Evolutionary conservation across 2,113 vertebrate species (phyloP).

Genomic region (Diadophis punctatus): DNA sequence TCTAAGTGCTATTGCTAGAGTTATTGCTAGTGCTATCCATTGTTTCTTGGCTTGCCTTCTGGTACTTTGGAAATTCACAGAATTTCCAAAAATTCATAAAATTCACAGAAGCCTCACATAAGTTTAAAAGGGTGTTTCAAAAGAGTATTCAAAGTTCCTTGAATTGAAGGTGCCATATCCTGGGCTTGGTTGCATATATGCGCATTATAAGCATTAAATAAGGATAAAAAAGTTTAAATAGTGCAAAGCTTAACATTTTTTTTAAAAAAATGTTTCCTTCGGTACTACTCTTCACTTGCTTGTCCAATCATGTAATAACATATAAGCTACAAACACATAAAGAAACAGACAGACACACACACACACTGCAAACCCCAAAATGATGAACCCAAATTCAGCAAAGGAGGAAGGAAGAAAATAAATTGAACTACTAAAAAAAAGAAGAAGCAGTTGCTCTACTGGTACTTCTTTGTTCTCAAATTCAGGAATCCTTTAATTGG

Average conservation of each 20-base stretch:
- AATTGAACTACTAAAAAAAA: slow-evolving; percentile 41
- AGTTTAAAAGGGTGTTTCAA: background rate
- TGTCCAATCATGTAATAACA: slow-evolving; percentile 29
- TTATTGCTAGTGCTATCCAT: too few species aligned
- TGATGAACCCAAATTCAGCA: slow-evolving; percentile 45
- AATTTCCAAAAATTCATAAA: background rate
- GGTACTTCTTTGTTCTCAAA: slow-evolving; percentile 56
- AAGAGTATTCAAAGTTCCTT: slow-evolving; percentile 6
- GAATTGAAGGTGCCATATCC: background rate
- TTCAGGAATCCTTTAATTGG: slow-evolving; percentile 52
- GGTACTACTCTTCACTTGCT: slow-evolving; percentile 12
- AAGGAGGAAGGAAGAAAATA: slow-evolving; percentile 54
- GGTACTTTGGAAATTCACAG: background rate
- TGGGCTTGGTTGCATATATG: background rate
- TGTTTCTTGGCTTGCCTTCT: background rate
- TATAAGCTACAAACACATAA: slow-evolving; percentile 9
- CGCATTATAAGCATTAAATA: background rate
- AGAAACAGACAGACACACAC: background rate
- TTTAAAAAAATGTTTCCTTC: slow-evolving; percentile 1
- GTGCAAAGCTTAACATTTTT: background rate
- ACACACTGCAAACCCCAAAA: background rate
- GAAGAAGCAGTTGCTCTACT: slow-evolving; percentile 31
- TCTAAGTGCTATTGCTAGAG: too few species aligned
- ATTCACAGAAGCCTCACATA: background rate
- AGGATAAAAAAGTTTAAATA: background rate